phyloP scores from a whole-genome alignment of 2,113 vertebrate genomes.

The Aspiorhynchus laticeps region DNA sequence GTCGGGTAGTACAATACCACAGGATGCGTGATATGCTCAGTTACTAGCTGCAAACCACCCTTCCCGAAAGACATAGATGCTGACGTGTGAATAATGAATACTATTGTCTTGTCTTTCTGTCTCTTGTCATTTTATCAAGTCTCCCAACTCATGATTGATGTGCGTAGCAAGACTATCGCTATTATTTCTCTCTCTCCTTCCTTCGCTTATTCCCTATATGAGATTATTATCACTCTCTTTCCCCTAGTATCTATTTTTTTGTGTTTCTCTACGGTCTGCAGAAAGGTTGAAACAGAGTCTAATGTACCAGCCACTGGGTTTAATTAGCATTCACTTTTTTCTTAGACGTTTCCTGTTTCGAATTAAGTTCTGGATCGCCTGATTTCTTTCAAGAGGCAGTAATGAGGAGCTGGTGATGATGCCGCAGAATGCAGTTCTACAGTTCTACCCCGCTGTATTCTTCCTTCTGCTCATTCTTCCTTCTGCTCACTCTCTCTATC shows the following conservation, averaged over 20 bases:
- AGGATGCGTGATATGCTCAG: neutral
- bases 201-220: neutral
- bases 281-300: conserved; percentile 43
- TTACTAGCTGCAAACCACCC: neutral
- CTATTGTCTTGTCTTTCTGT: conserved; percentile 55
- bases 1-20: conserved; percentile 1
- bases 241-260: conserved; percentile 26
- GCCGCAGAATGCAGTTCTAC: conserved; percentile 12
- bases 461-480: too few relatives aligned
- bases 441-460: neutral
- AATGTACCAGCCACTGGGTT: conserved; percentile 38
- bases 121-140: conserved; percentile 38
- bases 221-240: conserved; percentile 32
- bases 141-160: conserved; percentile 9
- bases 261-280: neutral
- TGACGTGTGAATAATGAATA: conserved; percentile 64
- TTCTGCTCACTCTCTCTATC: neutral
- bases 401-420: conserved; percentile 24
- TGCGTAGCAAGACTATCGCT: neutral
- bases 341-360: conserved; percentile 30
- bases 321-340: conserved; percentile 38
- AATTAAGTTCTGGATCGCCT: conserved; percentile 25
- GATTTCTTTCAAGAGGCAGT: conserved; percentile 38
- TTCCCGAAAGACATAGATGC: conserved; percentile 44
- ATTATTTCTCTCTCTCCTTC: neutral